Conservation (phyloP, 2,113 vertebrate genomes). For the Phyllostomus hastatus region DNA sequence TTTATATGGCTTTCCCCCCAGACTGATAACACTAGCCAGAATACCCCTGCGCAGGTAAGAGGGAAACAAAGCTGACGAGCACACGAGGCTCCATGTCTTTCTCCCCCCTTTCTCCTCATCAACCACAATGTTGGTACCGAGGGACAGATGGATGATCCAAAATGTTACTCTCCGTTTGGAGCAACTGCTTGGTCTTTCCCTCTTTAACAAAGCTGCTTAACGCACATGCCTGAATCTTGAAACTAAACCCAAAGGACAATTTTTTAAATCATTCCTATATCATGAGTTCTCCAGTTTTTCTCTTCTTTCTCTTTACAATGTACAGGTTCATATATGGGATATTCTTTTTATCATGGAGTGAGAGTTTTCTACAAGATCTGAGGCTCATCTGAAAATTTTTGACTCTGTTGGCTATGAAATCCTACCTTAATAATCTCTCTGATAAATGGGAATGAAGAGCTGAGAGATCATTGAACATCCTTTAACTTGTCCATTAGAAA, state of each 20-base stretch:
- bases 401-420: background rate
- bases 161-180: background rate
- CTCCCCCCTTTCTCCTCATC: background rate
- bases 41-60: background rate
- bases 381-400: background rate
- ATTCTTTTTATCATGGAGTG: background rate
- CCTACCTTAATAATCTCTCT: background rate
- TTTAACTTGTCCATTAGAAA: background rate
- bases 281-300: background rate
- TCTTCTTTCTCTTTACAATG: background rate
- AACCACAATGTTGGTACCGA: background rate
- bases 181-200: background rate
- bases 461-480: background rate
- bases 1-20: background rate
- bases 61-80: background rate
- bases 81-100: fast-evolving
- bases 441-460: background rate
- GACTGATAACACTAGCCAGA: background rate
- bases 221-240: background rate
- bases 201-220: background rate
- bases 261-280: background rate
- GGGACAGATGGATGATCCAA: fast-evolving
- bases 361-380: background rate
- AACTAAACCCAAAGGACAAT: background rate
- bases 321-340: background rate